Percentiles rank a stretch among this genome's conserved stretches.
phyloP scores from a whole-genome alignment of 2,888 invertebrate species.

The Hydraecia micacea region DNA sequence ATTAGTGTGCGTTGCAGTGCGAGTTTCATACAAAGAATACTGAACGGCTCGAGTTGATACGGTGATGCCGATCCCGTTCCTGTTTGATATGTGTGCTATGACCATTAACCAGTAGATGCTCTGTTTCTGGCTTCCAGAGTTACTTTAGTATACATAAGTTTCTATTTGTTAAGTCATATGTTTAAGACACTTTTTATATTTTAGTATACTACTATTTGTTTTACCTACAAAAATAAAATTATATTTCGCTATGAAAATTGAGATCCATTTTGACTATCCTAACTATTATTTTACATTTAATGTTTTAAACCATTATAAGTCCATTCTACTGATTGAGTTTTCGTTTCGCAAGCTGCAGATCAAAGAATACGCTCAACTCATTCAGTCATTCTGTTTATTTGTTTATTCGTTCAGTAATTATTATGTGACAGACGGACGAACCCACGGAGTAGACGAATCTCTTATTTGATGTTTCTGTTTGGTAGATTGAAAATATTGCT shows the following conservation, averaged over 20 bases:
- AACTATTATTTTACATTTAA: neutral
- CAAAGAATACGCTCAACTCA: conserved; percentile 20
- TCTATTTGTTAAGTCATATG: neutral
- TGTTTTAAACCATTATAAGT: conserved; percentile 6
- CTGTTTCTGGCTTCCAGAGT: neutral
- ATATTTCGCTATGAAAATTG: neutral
- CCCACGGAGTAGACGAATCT: conserved; percentile 18
- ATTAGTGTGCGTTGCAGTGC: too few species aligned
- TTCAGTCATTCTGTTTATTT: conserved; percentile 9
- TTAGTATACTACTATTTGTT: too few species aligned
- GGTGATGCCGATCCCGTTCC: too few species aligned
- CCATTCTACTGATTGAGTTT: conserved; percentile 18
- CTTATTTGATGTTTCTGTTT: conserved; percentile 10
- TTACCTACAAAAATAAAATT: too few species aligned
- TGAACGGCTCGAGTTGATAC: too few species aligned
- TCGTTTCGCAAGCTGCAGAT: conserved; percentile 23
- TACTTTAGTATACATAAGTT: too few species aligned
- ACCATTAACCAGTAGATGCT: neutral
- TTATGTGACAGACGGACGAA: conserved; percentile 31
- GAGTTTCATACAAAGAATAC: too few species aligned
- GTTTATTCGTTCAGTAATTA: conserved; percentile 36
- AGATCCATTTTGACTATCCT: neutral
- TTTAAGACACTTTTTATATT: too few species aligned
- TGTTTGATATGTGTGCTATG: too few species aligned
- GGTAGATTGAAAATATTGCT: conserved; percentile 10